Evolutionary conservation across 2,113 vertebrate species (phyloP).

Genomic region (Salvelinus fontinalis): DNA sequence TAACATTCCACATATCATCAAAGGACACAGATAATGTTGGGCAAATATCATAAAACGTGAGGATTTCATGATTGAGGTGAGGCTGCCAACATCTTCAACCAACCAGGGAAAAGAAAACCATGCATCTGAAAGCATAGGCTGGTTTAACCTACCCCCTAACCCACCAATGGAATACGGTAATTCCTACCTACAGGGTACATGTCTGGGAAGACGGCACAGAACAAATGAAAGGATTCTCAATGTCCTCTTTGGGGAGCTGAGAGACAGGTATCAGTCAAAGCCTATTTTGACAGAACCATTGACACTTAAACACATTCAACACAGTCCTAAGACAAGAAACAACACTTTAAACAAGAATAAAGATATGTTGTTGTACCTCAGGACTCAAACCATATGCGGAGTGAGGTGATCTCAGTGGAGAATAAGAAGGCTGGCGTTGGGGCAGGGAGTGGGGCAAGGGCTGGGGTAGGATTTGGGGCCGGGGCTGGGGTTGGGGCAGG

Average conservation of each 20-base stretch:
- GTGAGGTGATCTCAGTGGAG: slow-evolving; percentile 32
- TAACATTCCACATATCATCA: slow-evolving; percentile 82
- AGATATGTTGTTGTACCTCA: too few species aligned
- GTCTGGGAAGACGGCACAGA: slow-evolving; percentile 28
- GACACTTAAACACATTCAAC: slow-evolving; percentile 49
- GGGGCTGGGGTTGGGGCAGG: too few species aligned
- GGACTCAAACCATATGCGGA: slow-evolving; percentile 14
- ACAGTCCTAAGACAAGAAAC: not conserved
- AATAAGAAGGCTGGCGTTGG: slow-evolving; percentile 38
- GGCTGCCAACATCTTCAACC: slow-evolving; percentile 64
- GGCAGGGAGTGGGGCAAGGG: slow-evolving; percentile 1
- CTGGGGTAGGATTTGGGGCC: not conserved
- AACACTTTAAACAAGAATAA: too few species aligned
- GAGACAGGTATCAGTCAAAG: too few species aligned
- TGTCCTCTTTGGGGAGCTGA: slow-evolving; percentile 9
- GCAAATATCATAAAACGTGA: slow-evolving; percentile 83
- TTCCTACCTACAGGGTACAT: not conserved
- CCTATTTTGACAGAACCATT: too few species aligned
- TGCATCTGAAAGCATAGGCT: too few species aligned
- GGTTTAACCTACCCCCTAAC: too few species aligned
- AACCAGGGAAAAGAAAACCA: too few species aligned
- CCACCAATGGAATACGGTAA: too few species aligned
- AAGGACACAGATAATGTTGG: slow-evolving; percentile 82
- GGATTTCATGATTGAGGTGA: slow-evolving; percentile 81
- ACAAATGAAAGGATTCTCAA: too few species aligned